Conservation (phyloP, 2,888 invertebrate genomes). For the Zelleria hepariella region DNA sequence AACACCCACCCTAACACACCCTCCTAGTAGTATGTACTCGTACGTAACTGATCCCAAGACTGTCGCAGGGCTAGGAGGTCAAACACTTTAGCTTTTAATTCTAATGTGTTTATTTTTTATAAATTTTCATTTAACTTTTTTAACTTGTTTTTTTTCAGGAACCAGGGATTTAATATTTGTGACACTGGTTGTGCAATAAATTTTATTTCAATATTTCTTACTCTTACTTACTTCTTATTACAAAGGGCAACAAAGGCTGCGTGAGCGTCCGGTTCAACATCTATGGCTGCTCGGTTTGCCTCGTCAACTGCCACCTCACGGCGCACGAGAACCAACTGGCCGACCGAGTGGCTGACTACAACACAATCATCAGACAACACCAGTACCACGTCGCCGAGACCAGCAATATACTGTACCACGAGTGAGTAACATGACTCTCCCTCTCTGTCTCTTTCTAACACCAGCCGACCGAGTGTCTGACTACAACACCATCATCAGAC, state of each 20-base stretch:
- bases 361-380: slow-evolving; percentile 87
- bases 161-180: too few species aligned
- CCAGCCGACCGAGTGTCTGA: slow-evolving; percentile 89
- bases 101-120: too few species aligned
- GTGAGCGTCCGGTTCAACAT: slow-evolving; percentile 89
- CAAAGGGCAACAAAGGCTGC: slow-evolving; percentile 95
- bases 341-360: slow-evolving; percentile 91
- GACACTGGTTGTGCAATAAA: too few species aligned
- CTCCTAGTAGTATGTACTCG: too few species aligned
- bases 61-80: too few species aligned
- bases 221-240: slow-evolving; percentile 20
- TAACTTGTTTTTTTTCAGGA: too few species aligned
- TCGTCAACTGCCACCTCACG: slow-evolving; percentile 91
- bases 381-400: slow-evolving; percentile 83
- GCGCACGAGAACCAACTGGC: slow-evolving; percentile 89
- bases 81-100: too few species aligned
- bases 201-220: too few species aligned
- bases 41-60: too few species aligned
- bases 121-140: too few species aligned
- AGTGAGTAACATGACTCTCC: slow-evolving; percentile 78
- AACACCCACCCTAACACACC: too few species aligned
- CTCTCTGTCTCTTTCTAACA: too few species aligned
- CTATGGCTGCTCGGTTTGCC: slow-evolving; percentile 89
- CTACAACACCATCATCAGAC: slow-evolving; percentile 87
- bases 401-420: slow-evolving; percentile 89